Percentiles rank a stretch among this genome's conserved stretches.
Conservation (phyloP, 92 coral and sea anemone genomes). For the Actinostola sp. region DNA sequence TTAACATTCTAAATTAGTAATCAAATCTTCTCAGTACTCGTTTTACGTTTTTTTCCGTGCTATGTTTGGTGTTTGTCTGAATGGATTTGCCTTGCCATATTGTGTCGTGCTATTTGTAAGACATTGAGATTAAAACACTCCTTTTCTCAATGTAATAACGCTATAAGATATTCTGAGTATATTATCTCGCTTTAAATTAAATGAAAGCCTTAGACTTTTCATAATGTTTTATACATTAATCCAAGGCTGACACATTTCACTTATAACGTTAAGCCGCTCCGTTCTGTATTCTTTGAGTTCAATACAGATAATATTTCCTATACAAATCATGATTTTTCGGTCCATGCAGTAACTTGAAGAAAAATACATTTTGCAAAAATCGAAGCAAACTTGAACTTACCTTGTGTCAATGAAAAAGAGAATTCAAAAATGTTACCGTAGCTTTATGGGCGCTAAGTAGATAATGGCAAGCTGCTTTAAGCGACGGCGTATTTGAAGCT, state of each 20-base stretch:
- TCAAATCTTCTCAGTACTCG: not conserved
- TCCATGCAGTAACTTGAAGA: not conserved
- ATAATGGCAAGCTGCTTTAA: not conserved
- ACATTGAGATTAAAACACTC: too few relatives aligned
- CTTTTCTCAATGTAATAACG: too few relatives aligned
- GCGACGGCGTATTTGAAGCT: not conserved
- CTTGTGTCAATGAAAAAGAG: not conserved
- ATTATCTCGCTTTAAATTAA: not conserved
- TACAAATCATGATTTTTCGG: not conserved
- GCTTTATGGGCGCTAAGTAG: not conserved
- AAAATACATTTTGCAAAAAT: not conserved
- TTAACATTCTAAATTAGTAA: constrained; percentile 9
- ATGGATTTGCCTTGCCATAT: not conserved
- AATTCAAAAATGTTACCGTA: not conserved
- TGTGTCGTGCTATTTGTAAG: too few relatives aligned
- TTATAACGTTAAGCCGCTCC: too few relatives aligned
- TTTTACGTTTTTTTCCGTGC: not conserved
- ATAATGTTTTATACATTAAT: constrained; percentile 5
- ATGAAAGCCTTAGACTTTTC: not conserved
- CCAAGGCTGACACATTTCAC: not conserved
- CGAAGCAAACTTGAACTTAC: not conserved
- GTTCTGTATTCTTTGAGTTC: too few relatives aligned
- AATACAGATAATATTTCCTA: too few relatives aligned
- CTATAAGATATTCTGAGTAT: not conserved
- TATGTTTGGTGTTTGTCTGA: not conserved